Conservation (phyloP, 2,888 invertebrate genomes). For the Microctonus hyperodae region DNA sequence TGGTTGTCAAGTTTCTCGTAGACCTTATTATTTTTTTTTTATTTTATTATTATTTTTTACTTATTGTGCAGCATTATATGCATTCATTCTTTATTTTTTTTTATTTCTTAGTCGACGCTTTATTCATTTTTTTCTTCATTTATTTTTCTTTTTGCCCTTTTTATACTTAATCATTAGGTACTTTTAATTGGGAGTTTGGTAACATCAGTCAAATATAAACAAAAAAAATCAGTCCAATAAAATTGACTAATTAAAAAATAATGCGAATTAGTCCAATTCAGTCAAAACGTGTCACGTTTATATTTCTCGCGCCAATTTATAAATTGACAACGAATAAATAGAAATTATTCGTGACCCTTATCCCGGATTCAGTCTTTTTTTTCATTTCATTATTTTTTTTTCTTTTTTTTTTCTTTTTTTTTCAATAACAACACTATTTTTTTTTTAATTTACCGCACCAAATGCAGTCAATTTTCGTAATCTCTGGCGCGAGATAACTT, state of each 20-base stretch:
- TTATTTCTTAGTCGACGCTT: constrained; percentile 16
- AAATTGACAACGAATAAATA: constrained; percentile 8
- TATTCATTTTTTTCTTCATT: constrained; percentile 6
- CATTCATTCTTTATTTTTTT: background rate
- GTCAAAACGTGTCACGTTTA: constrained; percentile 40
- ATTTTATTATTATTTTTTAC: too few relatives aligned
- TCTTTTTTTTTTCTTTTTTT: constrained; percentile 27
- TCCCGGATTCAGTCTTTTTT: constrained; percentile 49
- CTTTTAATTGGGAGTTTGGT: constrained; percentile 62
- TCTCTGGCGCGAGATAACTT: constrained; percentile 35
- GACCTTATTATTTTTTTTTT: constrained; percentile 33
- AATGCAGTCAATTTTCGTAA: constrained; percentile 3
- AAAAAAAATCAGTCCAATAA: constrained; percentile 52
- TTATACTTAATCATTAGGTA: constrained; percentile 60
- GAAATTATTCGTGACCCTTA: constrained; percentile 25
- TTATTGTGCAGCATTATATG: constrained; percentile 37
- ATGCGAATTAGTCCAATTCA: constrained; percentile 60
- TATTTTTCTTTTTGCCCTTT: constrained; percentile 28
- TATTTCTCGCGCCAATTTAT: constrained; percentile 5
- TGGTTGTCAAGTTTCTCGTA: constrained; percentile 42
- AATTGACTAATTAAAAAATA: constrained; percentile 48
- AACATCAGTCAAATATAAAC: constrained; percentile 62
- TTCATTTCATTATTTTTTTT: constrained; percentile 34
- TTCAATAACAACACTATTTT: constrained; percentile 34
- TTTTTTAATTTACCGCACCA: constrained; percentile 18